Base-by-base conservation (phyloP, 1,140 invertebrate genomes). In the Diorhabda sublineata region DNA sequence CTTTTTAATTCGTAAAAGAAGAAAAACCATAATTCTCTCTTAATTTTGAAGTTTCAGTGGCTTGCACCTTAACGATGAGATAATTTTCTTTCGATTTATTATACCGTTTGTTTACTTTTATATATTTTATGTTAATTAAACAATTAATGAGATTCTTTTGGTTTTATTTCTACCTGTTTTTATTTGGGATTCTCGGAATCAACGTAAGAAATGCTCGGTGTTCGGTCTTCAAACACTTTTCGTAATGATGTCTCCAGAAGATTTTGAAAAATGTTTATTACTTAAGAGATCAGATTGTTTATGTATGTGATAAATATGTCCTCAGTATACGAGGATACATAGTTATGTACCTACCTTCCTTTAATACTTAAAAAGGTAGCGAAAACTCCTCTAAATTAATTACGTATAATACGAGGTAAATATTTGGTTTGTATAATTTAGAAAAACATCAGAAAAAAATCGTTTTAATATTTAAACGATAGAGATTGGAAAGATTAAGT, bases 31-130 rank as follows among this genome's bases (percentile, higher is more conserved):
- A 42, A 61, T 67, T 69, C 69, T 71, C 63, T 68, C 26, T 61
- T 69, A 69, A 69, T 71, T 69, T 71, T 71, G 70, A 66, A 57
- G 64, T 71, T 71, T 71, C 71, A 63, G 71, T 69, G 67, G 71
- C 71, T 52, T 52, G 6, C n/a, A n/a, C 6, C 47, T 66, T 69
- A 72, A 72, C 71, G 71, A 72, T 66, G 71, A 69, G 71, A 72
- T 72, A 72, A 72, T 69, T 72, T 72, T 63, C 69, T 63, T 72
- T 59, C 71, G 67, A 72, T 72, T 72, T 72, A 72, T 72, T 72
- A 64, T 63, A 69, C 64, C 61, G 61, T 59, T 61, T 63, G 58
- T 69, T 57, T 69, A 67, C 61, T 52, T 69, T 67, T 69, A 72
- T 72, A 67, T 63, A 66, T 67, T 71, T 72, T 69, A 69, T 67